phyloP scores from a whole-genome alignment of 2,888 invertebrate species.

The Chesias legatella region DNA sequence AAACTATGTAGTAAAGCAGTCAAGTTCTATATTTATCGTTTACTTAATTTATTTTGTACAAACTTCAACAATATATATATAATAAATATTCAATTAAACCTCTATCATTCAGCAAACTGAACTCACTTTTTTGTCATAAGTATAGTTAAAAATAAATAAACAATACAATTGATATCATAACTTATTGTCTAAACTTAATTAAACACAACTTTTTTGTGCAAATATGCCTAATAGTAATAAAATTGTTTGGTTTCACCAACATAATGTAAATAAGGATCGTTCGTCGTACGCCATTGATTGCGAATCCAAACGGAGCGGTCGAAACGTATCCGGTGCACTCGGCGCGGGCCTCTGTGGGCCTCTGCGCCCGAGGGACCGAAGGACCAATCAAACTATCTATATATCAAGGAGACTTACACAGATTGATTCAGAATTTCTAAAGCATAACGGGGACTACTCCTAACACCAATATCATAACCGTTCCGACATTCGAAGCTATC shows the following conservation, averaged over 20 bases:
- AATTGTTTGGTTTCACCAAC: slow-evolving; percentile 76
- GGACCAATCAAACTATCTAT: slow-evolving; percentile 15
- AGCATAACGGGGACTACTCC: slow-evolving; percentile 29
- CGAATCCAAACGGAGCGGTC: slow-evolving; percentile 42
- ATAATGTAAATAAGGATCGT: slow-evolving; percentile 39
- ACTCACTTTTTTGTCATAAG: slow-evolving; percentile 80
- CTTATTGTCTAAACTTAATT: slow-evolving; percentile 82
- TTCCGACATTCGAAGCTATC: slow-evolving; percentile 25
- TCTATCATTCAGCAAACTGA: slow-evolving; percentile 81
- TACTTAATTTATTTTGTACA: slow-evolving; percentile 83
- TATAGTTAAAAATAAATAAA: slow-evolving; percentile 71
- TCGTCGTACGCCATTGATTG: slow-evolving; percentile 30
- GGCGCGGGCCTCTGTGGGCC: too few species aligned
- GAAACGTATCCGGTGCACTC: slow-evolving; percentile 11
- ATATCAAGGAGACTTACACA: slow-evolving; percentile 26
- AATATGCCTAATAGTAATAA: slow-evolving; percentile 78
- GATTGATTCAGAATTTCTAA: slow-evolving; percentile 27
- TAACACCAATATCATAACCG: slow-evolving; percentile 22
- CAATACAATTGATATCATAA: slow-evolving; percentile 75
- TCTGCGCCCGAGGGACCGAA: too few species aligned
- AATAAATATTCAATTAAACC: slow-evolving; percentile 81
- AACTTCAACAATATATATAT: slow-evolving; percentile 82
- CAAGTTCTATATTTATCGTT: slow-evolving; percentile 82
- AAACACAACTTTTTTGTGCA: slow-evolving; percentile 81
- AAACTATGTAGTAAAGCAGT: slow-evolving; percentile 74